Evolutionary conservation across 2,113 vertebrate species (phyloP).

Genomic region (Larimichthys polyactis): DNA sequence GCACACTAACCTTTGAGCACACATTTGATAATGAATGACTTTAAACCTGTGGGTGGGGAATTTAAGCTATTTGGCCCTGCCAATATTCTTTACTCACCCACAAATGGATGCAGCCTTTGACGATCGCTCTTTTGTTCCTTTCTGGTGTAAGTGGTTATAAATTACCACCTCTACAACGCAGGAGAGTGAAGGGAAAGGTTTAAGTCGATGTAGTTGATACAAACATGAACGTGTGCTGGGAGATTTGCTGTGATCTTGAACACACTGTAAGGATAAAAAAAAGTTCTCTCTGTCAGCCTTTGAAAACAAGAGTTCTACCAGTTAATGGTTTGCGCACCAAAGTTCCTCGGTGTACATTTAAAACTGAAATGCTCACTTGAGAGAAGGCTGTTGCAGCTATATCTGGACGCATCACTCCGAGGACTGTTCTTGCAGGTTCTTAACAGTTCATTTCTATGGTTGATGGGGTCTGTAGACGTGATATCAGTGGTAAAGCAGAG

Average conservation of each 20-base stretch:
- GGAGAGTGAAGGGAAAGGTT: conserved; percentile 65
- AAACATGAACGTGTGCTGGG: conserved; percentile 48
- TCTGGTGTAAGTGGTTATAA: conserved; percentile 56
- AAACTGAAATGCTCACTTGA: conserved; percentile 70
- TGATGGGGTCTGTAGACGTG: conserved; percentile 76
- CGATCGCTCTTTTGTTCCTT: conserved; percentile 23
- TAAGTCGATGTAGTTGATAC: conserved; percentile 64
- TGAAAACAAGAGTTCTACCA: conserved; percentile 63
- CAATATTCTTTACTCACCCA: conserved; percentile 69
- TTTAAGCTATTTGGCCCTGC: conserved; percentile 84
- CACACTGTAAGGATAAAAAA: conserved; percentile 22
- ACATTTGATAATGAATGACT: conserved; percentile 89
- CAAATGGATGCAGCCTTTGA: conserved; percentile 56
- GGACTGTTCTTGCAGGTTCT: conserved; percentile 59
- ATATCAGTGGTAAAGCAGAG: conserved; percentile 69
- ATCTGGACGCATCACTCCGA: conserved; percentile 62
- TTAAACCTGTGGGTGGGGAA: conserved; percentile 87
- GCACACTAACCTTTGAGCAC: conserved; percentile 84
- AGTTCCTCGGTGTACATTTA: conserved; percentile 68
- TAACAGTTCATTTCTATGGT: conserved; percentile 81
- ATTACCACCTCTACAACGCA: conserved; percentile 42
- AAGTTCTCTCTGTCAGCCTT: conserved; percentile 55
- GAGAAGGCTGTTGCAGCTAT: conserved; percentile 64
- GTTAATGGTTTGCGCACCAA: conserved; percentile 37
- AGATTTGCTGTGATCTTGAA: conserved; percentile 39